Evolutionary conservation across 2,113 vertebrate genomes (phyloP).

Genomic region (Amazona vittata): DNA sequence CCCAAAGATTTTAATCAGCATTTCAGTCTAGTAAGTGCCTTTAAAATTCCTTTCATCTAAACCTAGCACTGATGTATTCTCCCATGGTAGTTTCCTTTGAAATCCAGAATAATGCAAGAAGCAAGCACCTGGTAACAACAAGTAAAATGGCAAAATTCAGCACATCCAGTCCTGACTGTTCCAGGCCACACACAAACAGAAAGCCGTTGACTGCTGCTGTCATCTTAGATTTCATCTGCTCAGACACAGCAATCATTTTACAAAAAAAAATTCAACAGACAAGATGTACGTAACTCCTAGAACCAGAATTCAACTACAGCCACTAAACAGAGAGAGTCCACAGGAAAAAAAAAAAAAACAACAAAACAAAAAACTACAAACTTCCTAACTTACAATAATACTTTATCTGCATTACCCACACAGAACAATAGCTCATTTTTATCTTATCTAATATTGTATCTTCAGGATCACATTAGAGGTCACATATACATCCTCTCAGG

Average conservation of each 20-base stretch:
- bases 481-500: slow-evolving; percentile 20
- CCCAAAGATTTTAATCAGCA: background rate
- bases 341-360: background rate
- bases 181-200: background rate
- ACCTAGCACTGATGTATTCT: background rate
- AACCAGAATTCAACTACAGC: background rate
- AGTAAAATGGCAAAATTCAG: background rate
- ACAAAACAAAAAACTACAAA: background rate
- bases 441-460: background rate
- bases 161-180: background rate
- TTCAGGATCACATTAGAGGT: slow-evolving; percentile 24
- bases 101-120: background rate
- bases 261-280: background rate
- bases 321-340: background rate
- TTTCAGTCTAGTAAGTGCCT: background rate
- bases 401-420: background rate
- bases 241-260: background rate
- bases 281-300: background rate
- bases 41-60: background rate
- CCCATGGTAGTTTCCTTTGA: background rate
- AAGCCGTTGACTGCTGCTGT: background rate
- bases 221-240: background rate
- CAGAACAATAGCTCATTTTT: background rate
- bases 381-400: background rate
- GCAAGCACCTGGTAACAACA: background rate